Evolutionary conservation across 2,113 vertebrate genomes (phyloP).

Genomic region (Pao palembangensis): DNA sequence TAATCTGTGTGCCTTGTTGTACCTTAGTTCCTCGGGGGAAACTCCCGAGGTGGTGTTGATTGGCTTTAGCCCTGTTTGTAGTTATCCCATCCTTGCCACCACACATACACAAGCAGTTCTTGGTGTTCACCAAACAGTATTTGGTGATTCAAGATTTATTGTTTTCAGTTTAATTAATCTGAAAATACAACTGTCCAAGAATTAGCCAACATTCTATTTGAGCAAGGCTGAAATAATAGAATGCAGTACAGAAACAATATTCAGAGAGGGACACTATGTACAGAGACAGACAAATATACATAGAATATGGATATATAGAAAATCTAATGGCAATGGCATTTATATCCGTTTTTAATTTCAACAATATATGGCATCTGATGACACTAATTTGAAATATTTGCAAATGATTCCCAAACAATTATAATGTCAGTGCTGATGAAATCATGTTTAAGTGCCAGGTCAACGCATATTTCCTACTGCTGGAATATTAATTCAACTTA

Average conservation of each 20-base stretch:
- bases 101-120: conserved; percentile 1
- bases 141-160: conserved; percentile 65
- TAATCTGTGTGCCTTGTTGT: too few relatives aligned
- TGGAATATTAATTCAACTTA: conserved; percentile 41
- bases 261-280: conserved; percentile 63
- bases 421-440: too few relatives aligned
- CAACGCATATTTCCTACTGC: too few relatives aligned
- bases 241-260: conserved; percentile 53
- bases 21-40: too few relatives aligned
- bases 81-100: too few relatives aligned
- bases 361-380: conserved; percentile 81
- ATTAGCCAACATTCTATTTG: conserved; percentile 63
- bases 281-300: conserved; percentile 47
- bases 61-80: too few relatives aligned
- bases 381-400: conserved; percentile 64
- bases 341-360: conserved; percentile 64
- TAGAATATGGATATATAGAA: conserved; percentile 49
- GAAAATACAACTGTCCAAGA: conserved; percentile 65
- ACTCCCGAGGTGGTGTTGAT: too few relatives aligned
- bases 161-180: conserved; percentile 60
- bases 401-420: conserved; percentile 43
- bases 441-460: too few relatives aligned
- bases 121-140: too few relatives aligned
- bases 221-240: conserved; percentile 67
- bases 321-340: conserved; percentile 79